Base-by-base conservation (phyloP, 1,140 invertebrate species). In the Polypedilum pembai region DNA sequence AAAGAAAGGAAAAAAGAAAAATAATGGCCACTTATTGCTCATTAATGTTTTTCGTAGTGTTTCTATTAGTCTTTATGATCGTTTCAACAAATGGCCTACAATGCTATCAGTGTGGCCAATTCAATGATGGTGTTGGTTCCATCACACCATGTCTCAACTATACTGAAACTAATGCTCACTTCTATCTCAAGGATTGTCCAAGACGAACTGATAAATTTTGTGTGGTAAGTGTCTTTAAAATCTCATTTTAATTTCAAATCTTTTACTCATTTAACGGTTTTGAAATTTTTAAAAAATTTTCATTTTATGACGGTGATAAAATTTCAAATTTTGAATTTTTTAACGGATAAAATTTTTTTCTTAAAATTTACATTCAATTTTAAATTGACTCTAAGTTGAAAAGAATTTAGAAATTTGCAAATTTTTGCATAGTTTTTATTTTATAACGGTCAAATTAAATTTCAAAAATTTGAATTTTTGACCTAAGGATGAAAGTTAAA, bases 71-170 rank as follows among this genome's bases (percentile, higher is more conserved):
- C 18, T 69, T 69, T 20, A 69, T 18, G 65, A 69, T 69, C 65
- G 17, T 18, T 18, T 20, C 65, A 20, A 41, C 73, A 20, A 75
- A 84, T 78, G 84, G 85, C 76, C 84, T 92, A 77, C 88, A 86
- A 78, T 92, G 91, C 83, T 89, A 88, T 83, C 86, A 89, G 80
- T 92, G 91, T 77, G 91, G 91, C 41, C 87, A 90, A 82, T 92
- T 92, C 82, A 92, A 90, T 78, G 91, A 92, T 76, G 91, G 91
- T 8, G 89, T 92, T 7, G 91, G 91, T 56, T 91, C 90, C 74
- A 92, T 92, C 75, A 92, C 91, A 45, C 91, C 91, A 3, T 92
- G 90, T 82, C 87, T 90, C 78, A 92, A 92, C 81, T 87, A 88
- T 77, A 91, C 88, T 76, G 86, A 84, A 3, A 80, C 85, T n/a